These are phyloP conservation scores for Meloidogyne hapla DNA, from an alignment of 1,140 invertebrate species.

Conservation along the genomic window DNA sequence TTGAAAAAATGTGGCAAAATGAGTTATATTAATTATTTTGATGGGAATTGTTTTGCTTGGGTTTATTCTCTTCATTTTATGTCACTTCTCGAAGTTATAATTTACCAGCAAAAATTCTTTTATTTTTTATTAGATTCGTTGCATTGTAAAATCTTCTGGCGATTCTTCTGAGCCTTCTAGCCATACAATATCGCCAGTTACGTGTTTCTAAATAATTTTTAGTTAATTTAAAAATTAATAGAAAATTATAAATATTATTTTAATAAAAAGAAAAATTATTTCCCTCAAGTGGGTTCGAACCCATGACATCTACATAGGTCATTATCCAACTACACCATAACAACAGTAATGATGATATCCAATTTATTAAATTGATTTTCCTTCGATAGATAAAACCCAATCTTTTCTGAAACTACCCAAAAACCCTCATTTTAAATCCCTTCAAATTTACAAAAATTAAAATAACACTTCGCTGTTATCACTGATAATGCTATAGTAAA, in stretches of 20 bases:
- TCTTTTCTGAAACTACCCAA: not conserved
- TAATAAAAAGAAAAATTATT: not conserved
- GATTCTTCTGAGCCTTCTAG: constrained; percentile 24
- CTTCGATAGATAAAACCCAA: no score
- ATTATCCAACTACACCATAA: not conserved
- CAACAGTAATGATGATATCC: no score
- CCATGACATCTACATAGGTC: not conserved
- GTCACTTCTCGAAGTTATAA: not conserved
- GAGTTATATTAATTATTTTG: not conserved
- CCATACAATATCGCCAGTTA: constrained; percentile 20
- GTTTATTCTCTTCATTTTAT: not conserved
- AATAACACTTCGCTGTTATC: not conserved
- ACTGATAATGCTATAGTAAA: constrained; percentile 30
- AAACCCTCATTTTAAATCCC: not conserved
- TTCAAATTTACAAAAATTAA: not conserved
- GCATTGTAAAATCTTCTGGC: constrained; percentile 22
- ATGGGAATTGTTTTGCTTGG: not conserved
- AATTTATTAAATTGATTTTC: no score
- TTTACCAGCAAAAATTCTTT: not conserved
- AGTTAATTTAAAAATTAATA: not conserved
- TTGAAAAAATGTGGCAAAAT: not conserved
- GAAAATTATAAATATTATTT: not conserved
- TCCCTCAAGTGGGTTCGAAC: constrained; percentile 1
- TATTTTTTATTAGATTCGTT: constrained; percentile 8
- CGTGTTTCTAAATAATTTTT: not conserved